Base-by-base conservation (phyloP, 2,113 vertebrate genomes). In the Halichoerus grypus region DNA sequence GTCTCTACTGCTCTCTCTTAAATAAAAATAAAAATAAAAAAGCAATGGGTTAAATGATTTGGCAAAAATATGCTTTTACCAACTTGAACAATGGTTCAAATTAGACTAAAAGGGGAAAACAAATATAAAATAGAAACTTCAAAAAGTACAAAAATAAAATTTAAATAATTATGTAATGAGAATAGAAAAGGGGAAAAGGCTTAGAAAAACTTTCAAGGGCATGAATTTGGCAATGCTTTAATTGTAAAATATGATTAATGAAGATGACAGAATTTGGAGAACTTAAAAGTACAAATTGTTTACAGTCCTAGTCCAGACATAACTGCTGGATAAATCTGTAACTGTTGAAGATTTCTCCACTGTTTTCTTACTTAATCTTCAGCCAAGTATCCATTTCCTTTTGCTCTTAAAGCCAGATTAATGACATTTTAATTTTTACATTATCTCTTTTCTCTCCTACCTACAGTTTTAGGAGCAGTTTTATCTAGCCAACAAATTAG, bases 341-440 rank as follows among this genome's bases (percentile, higher is more conserved):
- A 77, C 93, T 98, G 88, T 88, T 96, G 49, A 94, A 84, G 36
- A 97, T 97, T 97, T 98, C 97, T 97, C 94, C 77, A 96, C 93
- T 96, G 95, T 84, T 65, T 86, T 94, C 93, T 81, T 95, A 77
- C 76, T 97, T 98, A 98, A 98, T 49, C 97, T 92, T 97, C 55
- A 97, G 95, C 89, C 98, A 98, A 98, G 97, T 98, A 94, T 98
- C 97, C 96, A 96, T 79, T 98, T 97, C 88, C 91, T 98, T 98
- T 95, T 59, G 95, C 97, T 98, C 97, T 96, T 96, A 83, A 93
- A 97, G 85, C 10, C 94, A 97, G 96, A 98, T 92, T 95, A 98
- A 98, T 92, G 93, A 96, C 92, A 87, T 98, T 98, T 98, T 98
- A 94, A 88, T 98, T 98, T 97, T 95, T 91, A 97, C 53, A 76